A percentile compares a stretch with the other conserved stretches of the same genome.
These are phyloP conservation scores for Myanophis thanlyinensis DNA, from an alignment of 2,113 vertebrate species.

Conservation along the genomic window DNA sequence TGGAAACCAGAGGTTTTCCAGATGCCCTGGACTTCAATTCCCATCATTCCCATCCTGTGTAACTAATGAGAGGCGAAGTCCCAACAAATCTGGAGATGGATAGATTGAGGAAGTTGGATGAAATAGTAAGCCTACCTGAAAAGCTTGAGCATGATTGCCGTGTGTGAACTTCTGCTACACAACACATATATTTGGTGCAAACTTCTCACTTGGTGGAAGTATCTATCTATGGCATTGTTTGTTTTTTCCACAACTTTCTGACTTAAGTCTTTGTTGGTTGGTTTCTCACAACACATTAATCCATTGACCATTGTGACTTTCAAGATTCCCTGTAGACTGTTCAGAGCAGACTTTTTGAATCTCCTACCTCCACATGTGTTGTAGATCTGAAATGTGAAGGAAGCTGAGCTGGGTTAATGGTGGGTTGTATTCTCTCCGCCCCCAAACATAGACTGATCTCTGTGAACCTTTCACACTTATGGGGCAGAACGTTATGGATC, in stretches of 20 bases:
- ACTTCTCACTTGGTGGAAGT: background rate
- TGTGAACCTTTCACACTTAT: background rate
- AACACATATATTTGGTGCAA: background rate
- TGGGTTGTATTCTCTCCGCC: conserved; percentile 1
- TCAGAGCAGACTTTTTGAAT: background rate
- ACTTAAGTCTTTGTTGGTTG: background rate
- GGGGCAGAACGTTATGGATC: background rate
- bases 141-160: background rate
- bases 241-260: background rate
- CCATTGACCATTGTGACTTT: background rate
- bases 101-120: background rate
- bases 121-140: background rate
- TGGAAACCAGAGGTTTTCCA: no score
- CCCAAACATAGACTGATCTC: background rate
- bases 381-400: background rate
- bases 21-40: no score
- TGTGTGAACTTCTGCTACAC: background rate
- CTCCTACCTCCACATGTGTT: background rate
- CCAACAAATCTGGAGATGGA: background rate
- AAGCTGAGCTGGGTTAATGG: background rate
- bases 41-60: no score
- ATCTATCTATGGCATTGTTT: background rate
- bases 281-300: background rate
- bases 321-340: background rate
- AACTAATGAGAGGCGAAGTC: no score